These are phyloP conservation scores for Drosophila tanythrix DNA, from an alignment of 2,888 invertebrate species.

Conservation along the genomic window DNA sequence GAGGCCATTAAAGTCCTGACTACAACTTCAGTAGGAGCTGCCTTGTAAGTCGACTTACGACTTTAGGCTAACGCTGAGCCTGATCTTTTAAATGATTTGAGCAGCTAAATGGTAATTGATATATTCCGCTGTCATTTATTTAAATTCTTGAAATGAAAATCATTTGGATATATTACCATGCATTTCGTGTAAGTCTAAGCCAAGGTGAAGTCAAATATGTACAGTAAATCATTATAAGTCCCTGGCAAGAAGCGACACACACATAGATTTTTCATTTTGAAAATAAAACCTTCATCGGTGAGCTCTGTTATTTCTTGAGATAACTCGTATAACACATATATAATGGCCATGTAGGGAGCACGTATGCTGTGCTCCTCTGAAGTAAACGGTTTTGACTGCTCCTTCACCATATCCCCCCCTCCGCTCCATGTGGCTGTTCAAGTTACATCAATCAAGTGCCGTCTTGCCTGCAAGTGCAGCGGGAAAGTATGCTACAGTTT, in stretches of 20 bases:
- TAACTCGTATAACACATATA: constrained; percentile 49
- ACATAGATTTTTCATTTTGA: constrained; percentile 24
- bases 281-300: constrained; percentile 40
- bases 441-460: constrained; percentile 71
- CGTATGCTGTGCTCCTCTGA: constrained; percentile 31
- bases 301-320: constrained; percentile 37
- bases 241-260: constrained; percentile 22
- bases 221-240: constrained; percentile 39
- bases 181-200: constrained; percentile 1
- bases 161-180: not conserved
- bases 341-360: constrained; percentile 66
- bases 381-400: constrained; percentile 25
- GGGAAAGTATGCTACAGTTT: constrained; percentile 70
- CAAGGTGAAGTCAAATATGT: constrained; percentile 23
- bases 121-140: not conserved
- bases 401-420: not conserved
- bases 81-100: not conserved
- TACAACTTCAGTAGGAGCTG: not conserved
- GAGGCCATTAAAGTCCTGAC: not conserved
- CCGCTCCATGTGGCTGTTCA: not conserved
- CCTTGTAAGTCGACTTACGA: not conserved
- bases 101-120: not conserved
- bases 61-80: not conserved
- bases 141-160: not conserved
- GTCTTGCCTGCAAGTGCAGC: constrained; percentile 62